A percentile compares a stretch with the other conserved stretches of the same genome.
Conservation (phyloP, 2,113 vertebrate genomes). For the Pterocles orientalis region DNA sequence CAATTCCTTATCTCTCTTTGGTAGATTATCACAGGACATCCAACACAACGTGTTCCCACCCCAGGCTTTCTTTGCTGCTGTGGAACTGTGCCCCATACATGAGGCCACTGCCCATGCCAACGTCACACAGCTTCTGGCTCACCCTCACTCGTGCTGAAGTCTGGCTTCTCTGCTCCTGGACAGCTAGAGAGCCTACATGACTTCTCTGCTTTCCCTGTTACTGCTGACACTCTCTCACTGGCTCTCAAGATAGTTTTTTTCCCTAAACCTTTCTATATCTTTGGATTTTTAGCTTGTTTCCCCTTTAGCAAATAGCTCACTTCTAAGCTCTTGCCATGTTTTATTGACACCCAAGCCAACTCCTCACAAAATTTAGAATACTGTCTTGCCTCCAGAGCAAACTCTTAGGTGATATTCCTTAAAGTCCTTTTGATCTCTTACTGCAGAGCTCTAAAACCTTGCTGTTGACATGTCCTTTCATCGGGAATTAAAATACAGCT, state of each 20-base stretch:
- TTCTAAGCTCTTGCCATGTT: not conserved
- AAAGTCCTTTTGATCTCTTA: conserved; percentile 4
- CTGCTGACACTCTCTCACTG: not conserved
- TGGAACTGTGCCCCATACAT: not conserved
- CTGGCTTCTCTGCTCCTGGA: not conserved
- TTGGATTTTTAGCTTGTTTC: not conserved
- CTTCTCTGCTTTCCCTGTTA: not conserved
- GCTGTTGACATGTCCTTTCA: not conserved
- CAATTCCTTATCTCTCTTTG: not conserved
- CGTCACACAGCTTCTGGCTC: not conserved
- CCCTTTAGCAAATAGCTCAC: not conserved
- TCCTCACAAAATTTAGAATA: not conserved
- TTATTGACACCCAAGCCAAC: not conserved
- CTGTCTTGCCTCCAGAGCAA: not conserved
- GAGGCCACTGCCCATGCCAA: not conserved
- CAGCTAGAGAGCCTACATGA: not conserved
- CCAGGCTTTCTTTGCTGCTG: not conserved
- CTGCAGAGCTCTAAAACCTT: not conserved
- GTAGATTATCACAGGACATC: not conserved
- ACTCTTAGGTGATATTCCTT: not conserved
- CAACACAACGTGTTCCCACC: rapidly evolving
- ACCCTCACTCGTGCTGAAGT: not conserved
- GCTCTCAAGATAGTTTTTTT: not conserved
- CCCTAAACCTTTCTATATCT: not conserved
- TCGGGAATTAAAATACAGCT: not conserved